Evolutionary conservation across 1,140 invertebrate genomes (phyloP), one percentile per base, ranked within the genome.

Genomic region (Drosophila tropicalis): DNA sequence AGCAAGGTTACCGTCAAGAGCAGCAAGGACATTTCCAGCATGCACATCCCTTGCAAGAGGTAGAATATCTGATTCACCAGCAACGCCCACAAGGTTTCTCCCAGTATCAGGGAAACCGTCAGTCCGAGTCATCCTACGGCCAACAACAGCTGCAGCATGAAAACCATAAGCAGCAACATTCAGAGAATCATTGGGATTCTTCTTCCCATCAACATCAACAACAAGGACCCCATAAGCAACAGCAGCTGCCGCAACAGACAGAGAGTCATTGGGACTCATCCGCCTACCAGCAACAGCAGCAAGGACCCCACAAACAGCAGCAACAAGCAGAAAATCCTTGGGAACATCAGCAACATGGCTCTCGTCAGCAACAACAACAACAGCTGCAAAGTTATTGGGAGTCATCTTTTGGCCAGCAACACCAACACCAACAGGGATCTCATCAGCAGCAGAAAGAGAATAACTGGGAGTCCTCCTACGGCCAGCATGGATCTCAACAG

Each of bases 1-100:
- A 57, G 10, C 55, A 56, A 10, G 44, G 44, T 0, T 15, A 57
- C 12, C 5, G 15, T 4, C 60, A 71, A 25, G 68, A 72, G 19
- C 69, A 58, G 4, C 40, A 65, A 1, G 40, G 9, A 6, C 29
- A 36, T 2, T 22, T 7, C 9, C 54, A 67, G 12, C 67, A 69
- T 25, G 10, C 5, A 0, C 36, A 55, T 5, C 10, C 25, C 3
- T 5, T 47, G 13, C 19, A 62, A 29, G 39, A 62, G 58, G 72
- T 5, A 19, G 44, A 39, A 47, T 51, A 6, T 19, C 7, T 22
- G 61, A 60, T 32, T 7, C 39, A 51, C 10, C 68, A 70, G 22
- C 67, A 69, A 29, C 57, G 22, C 2, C 55, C 25, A 15, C 64
- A 57, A 51, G n/a, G 12, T 1, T 29, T 62, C 9, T 15, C 39